Conservation (phyloP, 2,888 invertebrate species). For the Aelia acuminata region DNA sequence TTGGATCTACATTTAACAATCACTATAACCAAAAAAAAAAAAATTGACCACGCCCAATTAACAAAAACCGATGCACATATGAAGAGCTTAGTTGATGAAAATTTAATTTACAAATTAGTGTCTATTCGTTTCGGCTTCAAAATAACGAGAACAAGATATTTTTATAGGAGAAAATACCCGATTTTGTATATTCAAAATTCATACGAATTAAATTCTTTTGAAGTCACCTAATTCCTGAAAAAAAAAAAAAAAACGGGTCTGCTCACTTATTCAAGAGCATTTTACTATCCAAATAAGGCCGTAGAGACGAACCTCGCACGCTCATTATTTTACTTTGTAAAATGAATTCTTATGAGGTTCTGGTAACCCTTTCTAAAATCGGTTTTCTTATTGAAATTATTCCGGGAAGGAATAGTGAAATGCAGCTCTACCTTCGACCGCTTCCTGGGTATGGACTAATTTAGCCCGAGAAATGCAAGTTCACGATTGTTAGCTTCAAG, state of each 20-base stretch:
- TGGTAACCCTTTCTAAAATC: not conserved
- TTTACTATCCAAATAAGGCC: conserved; percentile 15
- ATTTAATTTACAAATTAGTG: too few relatives aligned
- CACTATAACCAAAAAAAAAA: too few relatives aligned
- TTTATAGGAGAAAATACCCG: too few relatives aligned
- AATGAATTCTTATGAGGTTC: not conserved
- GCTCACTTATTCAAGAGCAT: not conserved
- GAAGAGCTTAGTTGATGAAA: too few relatives aligned
- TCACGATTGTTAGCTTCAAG: conserved; percentile 30
- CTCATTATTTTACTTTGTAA: not conserved
- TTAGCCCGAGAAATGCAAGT: conserved; percentile 17
- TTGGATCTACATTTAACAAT: too few relatives aligned
- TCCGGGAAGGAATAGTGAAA: not conserved
- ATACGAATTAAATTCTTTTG: not conserved
- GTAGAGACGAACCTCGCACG: not conserved
- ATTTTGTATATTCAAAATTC: not conserved
- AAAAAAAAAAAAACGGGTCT: not conserved
- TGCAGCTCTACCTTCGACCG: not conserved
- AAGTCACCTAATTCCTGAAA: not conserved
- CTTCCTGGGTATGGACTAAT: not conserved
- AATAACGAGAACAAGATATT: too few relatives aligned
- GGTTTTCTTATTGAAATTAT: not conserved
- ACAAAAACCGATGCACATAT: too few relatives aligned
- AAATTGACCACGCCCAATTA: too few relatives aligned
- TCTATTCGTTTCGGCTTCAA: too few relatives aligned